A percentile compares a stretch with the other conserved stretches of the same genome.
Evolutionary conservation across 2,888 invertebrate genomes (phyloP).

Genomic region (Micoletzkya japonica): DNA sequence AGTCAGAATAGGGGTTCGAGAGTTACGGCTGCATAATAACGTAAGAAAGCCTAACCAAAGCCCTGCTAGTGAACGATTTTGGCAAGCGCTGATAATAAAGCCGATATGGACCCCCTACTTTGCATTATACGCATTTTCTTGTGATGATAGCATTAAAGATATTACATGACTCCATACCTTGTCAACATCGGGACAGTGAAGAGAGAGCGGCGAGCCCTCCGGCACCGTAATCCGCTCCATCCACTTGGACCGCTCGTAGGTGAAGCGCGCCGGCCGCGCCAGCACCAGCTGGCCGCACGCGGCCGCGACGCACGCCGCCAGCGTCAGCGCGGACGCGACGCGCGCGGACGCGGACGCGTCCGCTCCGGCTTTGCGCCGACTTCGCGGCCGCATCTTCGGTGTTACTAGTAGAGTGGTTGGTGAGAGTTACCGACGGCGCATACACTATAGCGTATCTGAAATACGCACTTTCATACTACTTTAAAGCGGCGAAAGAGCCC

Average conservation of each 20-base stretch:
- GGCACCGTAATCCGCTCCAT: conserved; percentile 3
- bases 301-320: not conserved
- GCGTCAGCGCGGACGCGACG: not conserved
- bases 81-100: no score
- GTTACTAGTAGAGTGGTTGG: conserved; percentile 4
- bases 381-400: not conserved
- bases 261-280: conserved; percentile 36
- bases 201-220: conserved; percentile 7
- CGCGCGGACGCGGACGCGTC: not conserved
- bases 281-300: conserved; percentile 33
- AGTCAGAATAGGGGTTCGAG: no score
- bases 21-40: no score
- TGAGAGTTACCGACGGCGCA: conserved; percentile 6
- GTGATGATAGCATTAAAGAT: no score
- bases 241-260: conserved; percentile 13
- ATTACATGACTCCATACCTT: conserved; percentile 8
- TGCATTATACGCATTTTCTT: no score
- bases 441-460: no score
- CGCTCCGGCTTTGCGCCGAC: not conserved
- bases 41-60: no score
- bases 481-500: not conserved
- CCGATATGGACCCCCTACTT: no score
- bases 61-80: no score
- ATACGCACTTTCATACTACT: no score
- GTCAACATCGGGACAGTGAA: conserved; percentile 9